phyloP scores from a whole-genome alignment of 2,888 invertebrate genomes.

The Luperina testacea region DNA sequence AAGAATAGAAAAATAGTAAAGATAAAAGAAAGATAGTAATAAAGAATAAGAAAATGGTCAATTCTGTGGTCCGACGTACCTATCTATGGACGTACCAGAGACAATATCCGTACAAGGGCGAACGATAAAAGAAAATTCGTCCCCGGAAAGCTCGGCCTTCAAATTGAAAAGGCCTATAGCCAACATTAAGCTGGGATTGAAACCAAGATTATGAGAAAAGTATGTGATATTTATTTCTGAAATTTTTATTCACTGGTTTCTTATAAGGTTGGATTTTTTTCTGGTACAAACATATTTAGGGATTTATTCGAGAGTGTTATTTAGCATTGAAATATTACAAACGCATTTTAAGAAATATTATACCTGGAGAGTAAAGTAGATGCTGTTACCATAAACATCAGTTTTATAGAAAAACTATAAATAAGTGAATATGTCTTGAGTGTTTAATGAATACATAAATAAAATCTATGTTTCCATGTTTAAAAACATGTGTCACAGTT shows the following conservation, averaged over 20 bases:
- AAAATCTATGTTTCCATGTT: background rate
- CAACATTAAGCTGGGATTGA: constrained; percentile 39
- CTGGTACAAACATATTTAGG: background rate
- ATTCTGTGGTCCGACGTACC: constrained; percentile 23
- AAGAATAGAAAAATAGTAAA: background rate
- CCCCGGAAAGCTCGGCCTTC: constrained; percentile 29
- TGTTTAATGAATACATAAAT: background rate
- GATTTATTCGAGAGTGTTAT: background rate
- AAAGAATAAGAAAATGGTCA: constrained; percentile 45
- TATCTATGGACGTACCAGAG: constrained; percentile 19
- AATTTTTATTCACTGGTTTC: background rate
- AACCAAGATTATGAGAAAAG: constrained; percentile 48
- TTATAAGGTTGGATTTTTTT: background rate
- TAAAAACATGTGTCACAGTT: background rate
- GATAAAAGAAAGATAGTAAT: constrained; percentile 4
- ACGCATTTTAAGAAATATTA: background rate
- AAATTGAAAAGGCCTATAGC: constrained; percentile 50
- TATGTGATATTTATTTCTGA: constrained; percentile 22
- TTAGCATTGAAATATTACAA: background rate
- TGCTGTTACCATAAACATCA: too few species aligned
- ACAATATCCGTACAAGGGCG: constrained; percentile 50
- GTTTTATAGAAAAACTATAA: background rate
- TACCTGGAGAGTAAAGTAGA: background rate
- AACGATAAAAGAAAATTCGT: constrained; percentile 43
- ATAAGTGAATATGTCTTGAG: background rate